Evolutionary conservation across 2,797 vertebrate species (phyloP), one percentile per base, ranked within the genome.

Genomic region (Enteromius viviparus): DNA sequence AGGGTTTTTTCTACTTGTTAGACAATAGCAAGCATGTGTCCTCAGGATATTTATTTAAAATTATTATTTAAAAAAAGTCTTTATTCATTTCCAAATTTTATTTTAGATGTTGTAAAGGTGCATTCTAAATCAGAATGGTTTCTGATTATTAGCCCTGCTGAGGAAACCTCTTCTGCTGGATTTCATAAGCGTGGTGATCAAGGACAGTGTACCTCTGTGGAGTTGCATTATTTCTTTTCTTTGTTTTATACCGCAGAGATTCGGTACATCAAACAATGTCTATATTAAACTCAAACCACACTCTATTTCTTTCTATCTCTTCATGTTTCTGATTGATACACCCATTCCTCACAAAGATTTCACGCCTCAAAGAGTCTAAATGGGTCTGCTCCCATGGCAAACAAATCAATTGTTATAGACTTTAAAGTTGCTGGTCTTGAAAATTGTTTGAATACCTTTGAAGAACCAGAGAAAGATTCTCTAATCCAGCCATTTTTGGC

Each of bases 351-450:
- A 81, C 90, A 69, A 93, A 94, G 93, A 94, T 95, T 95, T 95
- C 93, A 95, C 85, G 93, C 92, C 90, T 75, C 90, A 93, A 88
- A 85, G 91, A 91, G 89, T 91, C 91, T 91, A 94, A 94, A 95
- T 95, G 92, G 92, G 87, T 93, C 92, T 88, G 87, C 90, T 93
- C 92, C 92, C 92, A 92, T 90, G 93, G 94, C 93, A 96, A 95
- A 95, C 93, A 94, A 93, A 95, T 95, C 93, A 91, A 95, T 96
- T 94, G 93, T 94, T 94, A 95, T 94, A 93, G 93, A 94, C 92
- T 93, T 91, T 89, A 94, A 94, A 95, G 93, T 94, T 94, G 92
- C 93, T 94, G 93, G 93, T 94, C 93, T 94, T 90, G 92, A 95
- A 95, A 94, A 94, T 94, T 91, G 93, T 94, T 92, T 91, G 92